Evolutionary conservation across 92 coral and sea anemone genomes (phyloP).

Genomic region (Palythoa heliodiscus): DNA sequence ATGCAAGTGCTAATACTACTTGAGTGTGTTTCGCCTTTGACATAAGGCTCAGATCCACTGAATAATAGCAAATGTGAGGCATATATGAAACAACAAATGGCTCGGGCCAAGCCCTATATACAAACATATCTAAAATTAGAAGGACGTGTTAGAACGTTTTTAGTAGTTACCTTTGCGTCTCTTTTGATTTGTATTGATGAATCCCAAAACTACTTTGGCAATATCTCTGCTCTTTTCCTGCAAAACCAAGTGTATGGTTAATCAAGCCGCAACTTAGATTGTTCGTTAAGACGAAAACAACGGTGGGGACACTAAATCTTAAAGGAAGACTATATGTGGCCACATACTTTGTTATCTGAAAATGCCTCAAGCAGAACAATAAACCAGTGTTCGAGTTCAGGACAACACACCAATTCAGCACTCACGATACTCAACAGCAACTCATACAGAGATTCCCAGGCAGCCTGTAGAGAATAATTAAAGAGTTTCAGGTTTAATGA

Average conservation of each 20-base stretch:
- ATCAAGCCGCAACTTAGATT: neutral
- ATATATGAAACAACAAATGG: no score
- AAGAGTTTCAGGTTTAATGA: no score
- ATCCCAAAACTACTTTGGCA: constrained; percentile 32
- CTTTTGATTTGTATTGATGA: constrained; percentile 21
- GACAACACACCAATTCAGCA: constrained; percentile 22
- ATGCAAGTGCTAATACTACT: no score
- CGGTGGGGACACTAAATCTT: neutral
- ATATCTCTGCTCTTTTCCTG: constrained; percentile 36
- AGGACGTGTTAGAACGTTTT: neutral
- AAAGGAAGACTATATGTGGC: neutral
- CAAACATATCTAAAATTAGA: no score
- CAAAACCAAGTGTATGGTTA: neutral
- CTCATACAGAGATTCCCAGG: constrained; percentile 55
- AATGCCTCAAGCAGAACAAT: constrained; percentile 39
- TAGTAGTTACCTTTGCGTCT: constrained; percentile 11
- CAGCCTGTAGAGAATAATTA: constrained; percentile 23
- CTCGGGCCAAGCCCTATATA: no score
- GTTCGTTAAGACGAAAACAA: neutral
- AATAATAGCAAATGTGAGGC: no score
- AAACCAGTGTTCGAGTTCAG: constrained; percentile 63
- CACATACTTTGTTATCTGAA: constrained; percentile 53
- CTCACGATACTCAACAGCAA: constrained; percentile 28
- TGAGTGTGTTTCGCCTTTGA: no score
- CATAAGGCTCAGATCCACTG: no score